Evolutionary conservation across 2,113 vertebrate genomes (phyloP).

Genomic region (Chionis minor): DNA sequence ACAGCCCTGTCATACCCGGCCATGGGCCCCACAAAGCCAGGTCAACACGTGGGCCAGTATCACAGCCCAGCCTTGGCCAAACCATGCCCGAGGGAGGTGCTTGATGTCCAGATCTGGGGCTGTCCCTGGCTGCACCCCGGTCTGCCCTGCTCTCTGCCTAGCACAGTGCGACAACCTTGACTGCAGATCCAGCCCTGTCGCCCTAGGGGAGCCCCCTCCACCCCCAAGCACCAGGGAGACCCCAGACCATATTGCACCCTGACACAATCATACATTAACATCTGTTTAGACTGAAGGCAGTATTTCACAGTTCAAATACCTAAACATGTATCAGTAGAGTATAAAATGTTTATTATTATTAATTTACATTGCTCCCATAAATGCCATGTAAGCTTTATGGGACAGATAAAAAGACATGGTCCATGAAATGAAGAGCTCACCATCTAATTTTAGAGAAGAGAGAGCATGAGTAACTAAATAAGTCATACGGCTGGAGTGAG

Average conservation of each 20-base stretch:
- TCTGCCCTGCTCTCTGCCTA: background rate
- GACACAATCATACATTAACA: background rate
- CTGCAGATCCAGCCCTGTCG: rapidly evolving
- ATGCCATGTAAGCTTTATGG: conserved; percentile 40
- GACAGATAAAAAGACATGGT: conserved; percentile 42
- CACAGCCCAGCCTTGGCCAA: background rate
- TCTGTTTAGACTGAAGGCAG: background rate
- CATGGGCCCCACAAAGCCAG: rapidly evolving
- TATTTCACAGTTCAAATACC: background rate
- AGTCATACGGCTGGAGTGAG: background rate
- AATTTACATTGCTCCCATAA: conserved; percentile 37
- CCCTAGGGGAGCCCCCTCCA: rapidly evolving
- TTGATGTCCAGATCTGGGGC: rapidly evolving
- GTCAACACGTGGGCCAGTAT: rapidly evolving
- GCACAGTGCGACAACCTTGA: background rate
- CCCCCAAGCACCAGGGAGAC: background rate
- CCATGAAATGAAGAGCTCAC: conserved; percentile 50
- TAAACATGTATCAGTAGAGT: background rate
- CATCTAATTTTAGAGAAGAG: conserved; percentile 13
- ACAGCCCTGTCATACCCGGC: too few relatives aligned
- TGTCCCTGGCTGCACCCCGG: background rate
- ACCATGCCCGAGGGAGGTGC: background rate
- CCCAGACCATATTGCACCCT: rapidly evolving
- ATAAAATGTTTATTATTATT: conserved; percentile 50
- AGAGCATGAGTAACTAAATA: background rate